Evolutionary conservation across 2,113 vertebrate genomes (phyloP), one percentile per base, ranked within the genome.

Genomic region (Suncus etruscus): DNA sequence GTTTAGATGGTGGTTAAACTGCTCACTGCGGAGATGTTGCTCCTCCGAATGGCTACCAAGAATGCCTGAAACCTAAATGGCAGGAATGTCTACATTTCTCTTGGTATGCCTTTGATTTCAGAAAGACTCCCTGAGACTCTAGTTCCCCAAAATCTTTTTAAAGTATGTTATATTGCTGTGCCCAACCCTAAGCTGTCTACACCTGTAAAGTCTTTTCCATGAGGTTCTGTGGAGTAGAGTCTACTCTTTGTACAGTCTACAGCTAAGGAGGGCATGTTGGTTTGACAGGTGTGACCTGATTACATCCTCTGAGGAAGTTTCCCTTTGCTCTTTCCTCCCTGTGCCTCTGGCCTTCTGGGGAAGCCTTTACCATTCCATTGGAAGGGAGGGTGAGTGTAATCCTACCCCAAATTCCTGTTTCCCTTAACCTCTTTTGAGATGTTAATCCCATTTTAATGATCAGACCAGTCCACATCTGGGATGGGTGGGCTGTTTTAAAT

Each of bases 341-440:
- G 20, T 11, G 12, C n/a, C 29, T 27, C 65, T 84, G 1, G 18
- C 27, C 8, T 81, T 4, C 8, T 63, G 31, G 18, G 51, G 72
- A 61, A n/a, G 27, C 25, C 63, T 72, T 69, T 79, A 73, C 61
- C 7, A 75, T 8, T 51, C 79, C 47, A 93, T 10, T 0, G 0
- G n/a, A 94, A 92, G 22, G 65, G 15, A 48, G 12, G 32, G 45
- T 96, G 74, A 91, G 84, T 75, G 31, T 74, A 58, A 39, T 39
- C 39, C 39, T 39, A 5, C 39, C 39, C 39, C 39, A 39, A 39
- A 39, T 39, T 39, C 39, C 39, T 39, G 39, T 39, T 39, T 39
- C 39, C 39, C 39, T 39, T 39, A 39, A 39, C 39, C 39, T 39
- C 39, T 39, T 39, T 39, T 39, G 39, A 39, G 39, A 5, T 39